Evolutionary conservation across 2,113 vertebrate species (phyloP), one percentile per base, ranked within the genome.

Genomic region (Channa argus): DNA sequence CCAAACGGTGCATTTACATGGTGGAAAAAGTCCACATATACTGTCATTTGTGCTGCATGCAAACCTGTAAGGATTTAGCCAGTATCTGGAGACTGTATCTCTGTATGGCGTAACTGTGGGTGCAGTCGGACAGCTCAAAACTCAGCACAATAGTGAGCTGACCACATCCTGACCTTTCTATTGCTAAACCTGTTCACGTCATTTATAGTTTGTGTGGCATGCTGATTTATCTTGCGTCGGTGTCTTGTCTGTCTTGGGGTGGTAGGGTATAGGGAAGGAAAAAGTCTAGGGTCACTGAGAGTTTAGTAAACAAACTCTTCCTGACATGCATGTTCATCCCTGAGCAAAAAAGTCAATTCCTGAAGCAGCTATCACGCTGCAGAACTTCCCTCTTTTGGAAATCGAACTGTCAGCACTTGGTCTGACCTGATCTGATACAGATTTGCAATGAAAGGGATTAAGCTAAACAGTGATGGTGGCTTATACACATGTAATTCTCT

Each of bases 261-360:
- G 74, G 15, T 54, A 39, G 55, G 41, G 47, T 63, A 56, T 47
- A 47, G 34, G 76, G 86, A 86, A 86, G 78, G 79, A 84, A 86
- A 81, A 79, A 66, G 72, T 45, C 45, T 3, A 36, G 84, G 90
- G 87, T 92, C 85, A 91, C 69, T 14, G 47, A 76, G 80, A 91
- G 90, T 92, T 91, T 89, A 91, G 76, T 84, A 83, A 89, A 88
- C 71, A 87, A 24, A 24, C 24, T 24, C 24, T 24, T 24, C 81
- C 84, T 51, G 65, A 77, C 79, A 46, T 72, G 63, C 75, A 62
- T 77, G 73, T 74, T 74, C 55, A 80, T 34, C 77, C 67, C 68
- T 64, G 52, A 82, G 87, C 86, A 76, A 80, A 86, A 24, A 77
- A 44, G 54, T 67, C 53, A 68, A 73, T 85, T 85, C 63, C 77